Base-by-base conservation (phyloP, 1,140 invertebrate species). In the Drosophila kurseongensis region DNA sequence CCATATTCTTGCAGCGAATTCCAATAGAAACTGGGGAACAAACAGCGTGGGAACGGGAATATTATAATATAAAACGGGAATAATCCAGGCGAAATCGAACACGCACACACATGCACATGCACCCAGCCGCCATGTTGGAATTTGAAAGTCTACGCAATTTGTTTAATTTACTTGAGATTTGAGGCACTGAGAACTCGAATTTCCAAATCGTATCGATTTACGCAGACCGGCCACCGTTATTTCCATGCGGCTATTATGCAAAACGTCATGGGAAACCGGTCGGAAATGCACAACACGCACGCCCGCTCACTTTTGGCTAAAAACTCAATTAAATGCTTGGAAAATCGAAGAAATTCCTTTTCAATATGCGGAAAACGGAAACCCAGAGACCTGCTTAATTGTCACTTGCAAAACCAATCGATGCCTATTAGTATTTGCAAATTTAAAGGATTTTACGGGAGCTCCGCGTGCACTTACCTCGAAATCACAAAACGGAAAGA, bases 401-500 rank as follows among this genome's bases (percentile, higher is more conserved):
- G 42, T 14, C 56, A 73, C 45, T 47, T 41, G 66, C 23, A 50
- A 47, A 62, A 66, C 79, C 47, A 83, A 89, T 78, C 76, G 85
- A 84, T 89, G 74, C 48, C 62, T 52, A 75, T 75, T 59, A 63
- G 42, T 60, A 42, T 47, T 23, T 38, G 14, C 44, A 29, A 35
- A 72, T 69, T 75, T 67, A 51, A 36, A 66, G 59, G 66, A 78
- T 90, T 80, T 72, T 45, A 51, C 45, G 45, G 55, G 60, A 42
- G 66, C 42, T 48, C 14, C 56, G 63, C 74, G 80, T 80, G 78
- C 74, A 83, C 84, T 89, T 90, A 89, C 84, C 84, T 89, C 80
- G 69, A 90, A 89, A 85, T 71, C 80, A 68, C 68, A 89, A 90
- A 89, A 80, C 77, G 84, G 81, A 89, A 89, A 90, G 84, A 58